phyloP scores from a whole-genome alignment of 2,113 vertebrate species.

The Morone chrysops region DNA sequence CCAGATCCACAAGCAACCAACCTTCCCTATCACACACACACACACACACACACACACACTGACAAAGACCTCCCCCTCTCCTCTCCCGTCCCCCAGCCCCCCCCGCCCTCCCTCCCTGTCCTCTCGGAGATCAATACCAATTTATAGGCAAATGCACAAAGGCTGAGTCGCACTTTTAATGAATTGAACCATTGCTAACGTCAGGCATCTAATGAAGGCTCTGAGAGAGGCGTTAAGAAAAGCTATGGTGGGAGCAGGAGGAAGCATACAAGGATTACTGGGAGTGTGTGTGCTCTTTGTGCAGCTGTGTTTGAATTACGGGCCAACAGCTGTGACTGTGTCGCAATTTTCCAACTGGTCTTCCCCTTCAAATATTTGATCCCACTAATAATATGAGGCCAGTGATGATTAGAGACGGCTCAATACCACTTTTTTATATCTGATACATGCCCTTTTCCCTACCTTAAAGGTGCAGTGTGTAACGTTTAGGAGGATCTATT shows the following conservation, averaged over 20 bases:
- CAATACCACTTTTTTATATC: too few relatives aligned
- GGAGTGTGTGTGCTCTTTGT: background rate
- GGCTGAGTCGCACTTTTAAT: constrained; percentile 86
- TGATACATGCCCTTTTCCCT: too few relatives aligned
- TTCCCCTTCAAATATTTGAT: constrained; percentile 11
- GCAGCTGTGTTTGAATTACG: background rate
- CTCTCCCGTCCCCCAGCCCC: constrained; percentile 5
- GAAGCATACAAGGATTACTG: constrained; percentile 37
- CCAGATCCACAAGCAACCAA: constrained; percentile 43
- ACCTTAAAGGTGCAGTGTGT: too few relatives aligned
- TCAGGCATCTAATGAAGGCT: constrained; percentile 84
- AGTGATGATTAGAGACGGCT: background rate
- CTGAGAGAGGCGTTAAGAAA: constrained; percentile 85
- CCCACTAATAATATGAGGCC: background rate
- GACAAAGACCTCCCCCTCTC: constrained; percentile 7
- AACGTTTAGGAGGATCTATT: too few relatives aligned
- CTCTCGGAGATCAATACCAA: constrained; percentile 85
- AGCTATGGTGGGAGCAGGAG: constrained; percentile 66
- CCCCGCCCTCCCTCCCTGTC: constrained; percentile 22
- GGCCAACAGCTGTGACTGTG: constrained; percentile 30
- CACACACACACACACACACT: constrained; percentile 32
- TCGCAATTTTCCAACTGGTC: constrained; percentile 13
- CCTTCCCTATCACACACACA: background rate
- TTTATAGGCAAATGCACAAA: constrained; percentile 88
- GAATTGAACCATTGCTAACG: constrained; percentile 86